Percentiles rank a stretch among this genome's conserved stretches.
Conservation (phyloP, 2,113 vertebrate species). For the Hippocampus barbouri region DNA sequence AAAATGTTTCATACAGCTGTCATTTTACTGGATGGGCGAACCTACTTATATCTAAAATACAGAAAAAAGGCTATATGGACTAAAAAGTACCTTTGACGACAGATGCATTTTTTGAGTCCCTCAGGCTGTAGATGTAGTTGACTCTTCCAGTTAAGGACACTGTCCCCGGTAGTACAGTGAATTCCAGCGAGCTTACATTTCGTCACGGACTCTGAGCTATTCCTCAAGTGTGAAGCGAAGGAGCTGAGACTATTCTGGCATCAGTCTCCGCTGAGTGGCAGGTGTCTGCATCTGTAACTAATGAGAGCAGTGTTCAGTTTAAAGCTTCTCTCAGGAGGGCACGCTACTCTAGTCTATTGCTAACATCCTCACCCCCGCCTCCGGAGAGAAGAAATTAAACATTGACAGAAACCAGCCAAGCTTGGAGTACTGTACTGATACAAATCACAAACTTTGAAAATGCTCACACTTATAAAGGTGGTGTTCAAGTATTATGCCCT, state of each 20-base stretch:
- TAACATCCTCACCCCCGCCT: slow-evolving; percentile 37
- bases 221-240: slow-evolving; percentile 37
- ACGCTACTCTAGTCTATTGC: slow-evolving; percentile 46
- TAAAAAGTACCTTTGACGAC: background rate
- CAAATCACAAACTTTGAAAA: slow-evolving; percentile 53
- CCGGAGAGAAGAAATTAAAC: slow-evolving; percentile 54
- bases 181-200: slow-evolving; percentile 45
- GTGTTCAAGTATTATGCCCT: slow-evolving; percentile 14
- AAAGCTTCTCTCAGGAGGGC: slow-evolving; percentile 51
- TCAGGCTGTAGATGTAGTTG: slow-evolving; percentile 24
- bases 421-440: slow-evolving; percentile 28
- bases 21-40: background rate
- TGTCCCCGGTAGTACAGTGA: slow-evolving; percentile 34
- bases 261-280: slow-evolving; percentile 56
- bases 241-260: slow-evolving; percentile 38
- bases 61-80: background rate
- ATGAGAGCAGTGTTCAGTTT: slow-evolving; percentile 60
- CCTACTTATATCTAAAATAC: background rate
- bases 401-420: slow-evolving; percentile 63
- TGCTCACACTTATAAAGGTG: slow-evolving; percentile 35
- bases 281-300: slow-evolving; percentile 65
- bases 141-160: slow-evolving; percentile 31
- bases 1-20: background rate
- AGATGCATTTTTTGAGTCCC: slow-evolving; percentile 28
- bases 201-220: slow-evolving; percentile 49